Evolutionary conservation across 1,140 invertebrate species (phyloP).

Genomic region (Oppia nitens): DNA sequence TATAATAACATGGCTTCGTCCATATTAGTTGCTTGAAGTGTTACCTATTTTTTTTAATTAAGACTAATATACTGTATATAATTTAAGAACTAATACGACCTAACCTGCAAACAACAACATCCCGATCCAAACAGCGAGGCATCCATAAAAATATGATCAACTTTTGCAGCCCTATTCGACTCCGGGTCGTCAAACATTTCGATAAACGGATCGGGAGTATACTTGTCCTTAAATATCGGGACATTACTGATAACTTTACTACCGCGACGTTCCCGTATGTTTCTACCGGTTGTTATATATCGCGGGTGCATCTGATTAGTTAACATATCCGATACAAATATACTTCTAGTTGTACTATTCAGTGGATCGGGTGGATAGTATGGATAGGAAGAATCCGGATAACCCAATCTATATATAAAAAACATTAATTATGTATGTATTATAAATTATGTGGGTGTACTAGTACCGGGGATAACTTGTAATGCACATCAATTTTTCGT

Average conservation of each 20-base stretch:
- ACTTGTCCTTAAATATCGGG: conserved; percentile 75
- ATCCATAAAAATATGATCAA: conserved; percentile 88
- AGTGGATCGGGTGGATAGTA: conserved; percentile 46
- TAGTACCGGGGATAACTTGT: conserved; percentile 82
- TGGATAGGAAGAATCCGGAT: conserved; percentile 73
- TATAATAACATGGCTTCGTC: conserved; percentile 86
- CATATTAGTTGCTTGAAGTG: conserved; percentile 93
- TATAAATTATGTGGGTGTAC: too few species aligned
- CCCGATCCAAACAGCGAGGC: conserved; percentile 99
- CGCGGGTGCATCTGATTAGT: conserved; percentile 58
- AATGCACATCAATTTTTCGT: conserved; percentile 72
- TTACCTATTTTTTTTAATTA: too few species aligned
- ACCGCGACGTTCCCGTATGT: conserved; percentile 73
- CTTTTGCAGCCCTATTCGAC: conserved; percentile 41
- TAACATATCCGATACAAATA: conserved; percentile 81
- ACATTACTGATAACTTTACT: conserved; percentile 93
- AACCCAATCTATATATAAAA: conserved; percentile 49
- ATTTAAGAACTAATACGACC: too few species aligned
- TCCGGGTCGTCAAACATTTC: conserved; percentile 51
- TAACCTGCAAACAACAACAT: conserved; percentile 89
- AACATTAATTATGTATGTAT: not conserved
- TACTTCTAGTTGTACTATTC: conserved; percentile 55
- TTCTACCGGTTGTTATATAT: conserved; percentile 82
- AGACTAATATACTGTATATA: too few species aligned
- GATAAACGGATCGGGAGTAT: conserved; percentile 52